Evolutionary conservation across 2,797 vertebrate species (phyloP).

Genomic region (Melanotaenia parkinsoni): DNA sequence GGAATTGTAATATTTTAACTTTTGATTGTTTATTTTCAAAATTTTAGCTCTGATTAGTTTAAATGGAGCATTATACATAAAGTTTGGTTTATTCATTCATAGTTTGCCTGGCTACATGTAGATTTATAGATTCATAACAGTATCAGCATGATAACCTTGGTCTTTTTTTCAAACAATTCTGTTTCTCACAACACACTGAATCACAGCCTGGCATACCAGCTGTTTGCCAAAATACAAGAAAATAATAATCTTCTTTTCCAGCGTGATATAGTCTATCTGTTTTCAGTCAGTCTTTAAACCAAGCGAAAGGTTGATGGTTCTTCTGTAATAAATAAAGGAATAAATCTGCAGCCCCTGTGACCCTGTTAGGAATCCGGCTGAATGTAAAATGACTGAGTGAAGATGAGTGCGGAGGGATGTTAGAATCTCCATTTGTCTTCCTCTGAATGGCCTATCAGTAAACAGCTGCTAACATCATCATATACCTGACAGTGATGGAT

Average conservation of each 20-base stretch:
- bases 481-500: slow-evolving; percentile 71
- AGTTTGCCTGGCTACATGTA: background rate
- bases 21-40: too few species aligned
- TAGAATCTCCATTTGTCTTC: slow-evolving; percentile 63
- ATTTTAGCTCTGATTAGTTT: too few species aligned
- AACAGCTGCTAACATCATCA: slow-evolving; percentile 80
- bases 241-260: too few species aligned
- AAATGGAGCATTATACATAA: background rate
- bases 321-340: slow-evolving; percentile 29
- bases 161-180: too few species aligned
- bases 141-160: too few species aligned
- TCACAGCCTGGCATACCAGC: too few species aligned
- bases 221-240: too few species aligned
- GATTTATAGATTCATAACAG: background rate
- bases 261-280: too few species aligned
- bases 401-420: slow-evolving; percentile 39
- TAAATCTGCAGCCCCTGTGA: slow-evolving; percentile 16
- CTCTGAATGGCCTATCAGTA: slow-evolving; percentile 69
- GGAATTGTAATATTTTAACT: too few species aligned
- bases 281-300: background rate
- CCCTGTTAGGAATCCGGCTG: slow-evolving; percentile 41
- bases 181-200: too few species aligned
- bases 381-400: slow-evolving; percentile 44
- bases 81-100: background rate
- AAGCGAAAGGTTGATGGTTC: background rate